Evolutionary conservation across 2,113 vertebrate genomes (phyloP), one percentile per base, ranked within the genome.

Genomic region (Leuciscus idus): DNA sequence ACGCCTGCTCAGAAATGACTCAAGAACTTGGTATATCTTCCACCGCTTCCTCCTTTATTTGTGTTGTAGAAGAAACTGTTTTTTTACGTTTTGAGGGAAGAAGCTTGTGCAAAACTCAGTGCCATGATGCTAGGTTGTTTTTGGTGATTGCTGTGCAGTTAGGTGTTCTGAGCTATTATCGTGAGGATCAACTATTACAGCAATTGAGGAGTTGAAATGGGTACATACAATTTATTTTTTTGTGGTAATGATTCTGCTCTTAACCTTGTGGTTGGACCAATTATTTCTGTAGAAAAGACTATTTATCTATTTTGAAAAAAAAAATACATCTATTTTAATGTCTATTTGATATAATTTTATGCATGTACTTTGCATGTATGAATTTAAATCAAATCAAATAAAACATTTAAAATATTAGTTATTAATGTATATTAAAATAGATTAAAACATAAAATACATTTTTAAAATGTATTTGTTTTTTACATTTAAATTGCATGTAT

Each of bases 1-100:
- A 84, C 33, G 52, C 33, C 73, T 46, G 62, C 78, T 81, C 62
- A 64, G 52, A 66, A 68, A 28, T 55, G 0, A 55, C 62, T 81
- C 75, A 21, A 46, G 21, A 75, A 13, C 52, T 23, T 43, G 50
- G 33, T 33, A 36, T 6, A 7, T 26, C 66, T 72, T 12, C 48
- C 23, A 93, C 92, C 91, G 70, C 92, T 72, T 23, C 92, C 19
- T 23, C 17, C 52, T 72, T 72, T 70, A 36, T 36, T 36, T 21
- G 36, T 72, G 33, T 43, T 11, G 9, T 21, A 23, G 68, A 72
- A 43, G 9, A 21, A 23, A 39, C 33, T 2, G 9, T 11, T 10
- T 19, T 68, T 70, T 19, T 4, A 39, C 0, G 10, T 39, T 72
- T 11, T 72, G 66, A 70, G 19, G 66, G 11, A 3, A 68, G 28